Conservation (phyloP, 2,797 vertebrate species). For the Huso huso region DNA sequence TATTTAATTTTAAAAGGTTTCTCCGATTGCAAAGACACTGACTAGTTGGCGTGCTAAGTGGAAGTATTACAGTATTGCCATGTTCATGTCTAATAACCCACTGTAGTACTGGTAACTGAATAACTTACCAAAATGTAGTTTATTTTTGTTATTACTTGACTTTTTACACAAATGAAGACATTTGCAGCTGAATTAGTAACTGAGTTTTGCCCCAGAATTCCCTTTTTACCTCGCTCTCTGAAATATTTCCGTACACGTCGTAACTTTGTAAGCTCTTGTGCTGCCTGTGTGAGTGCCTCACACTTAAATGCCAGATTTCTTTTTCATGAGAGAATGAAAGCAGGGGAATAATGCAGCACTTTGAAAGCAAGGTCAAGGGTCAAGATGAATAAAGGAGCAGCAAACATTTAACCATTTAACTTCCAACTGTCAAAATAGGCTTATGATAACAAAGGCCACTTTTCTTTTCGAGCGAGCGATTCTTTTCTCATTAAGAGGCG, state of each 20-base stretch:
- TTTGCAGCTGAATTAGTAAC: no score
- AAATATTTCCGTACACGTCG: slow-evolving; percentile 33
- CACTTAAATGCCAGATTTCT: slow-evolving; percentile 42
- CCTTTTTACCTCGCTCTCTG: slow-evolving; percentile 33
- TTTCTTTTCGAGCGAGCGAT: not conserved
- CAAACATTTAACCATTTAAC: slow-evolving; percentile 23
- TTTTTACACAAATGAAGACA: no score
- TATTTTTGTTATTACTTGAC: no score
- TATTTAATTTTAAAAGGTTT: no score
- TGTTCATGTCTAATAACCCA: no score
- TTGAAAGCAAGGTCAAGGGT: slow-evolving; percentile 34
- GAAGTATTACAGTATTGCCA: no score
- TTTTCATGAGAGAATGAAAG: slow-evolving; percentile 23
- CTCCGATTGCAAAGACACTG: no score
- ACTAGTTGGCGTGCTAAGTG: no score
- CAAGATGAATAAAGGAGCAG: slow-evolving; percentile 25
- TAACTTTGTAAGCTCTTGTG: slow-evolving; percentile 25
- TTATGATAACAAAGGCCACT: not conserved
- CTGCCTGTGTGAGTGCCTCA: slow-evolving; percentile 29
- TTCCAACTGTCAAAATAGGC: slow-evolving; percentile 10
- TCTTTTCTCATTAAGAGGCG: not conserved
- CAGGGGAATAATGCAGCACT: slow-evolving; percentile 25
- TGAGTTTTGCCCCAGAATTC: slow-evolving; percentile 11
- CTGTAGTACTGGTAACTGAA: no score
- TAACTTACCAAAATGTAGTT: no score